Base-by-base conservation (phyloP, 2,797 vertebrate genomes). In the Paguma larvata region DNA sequence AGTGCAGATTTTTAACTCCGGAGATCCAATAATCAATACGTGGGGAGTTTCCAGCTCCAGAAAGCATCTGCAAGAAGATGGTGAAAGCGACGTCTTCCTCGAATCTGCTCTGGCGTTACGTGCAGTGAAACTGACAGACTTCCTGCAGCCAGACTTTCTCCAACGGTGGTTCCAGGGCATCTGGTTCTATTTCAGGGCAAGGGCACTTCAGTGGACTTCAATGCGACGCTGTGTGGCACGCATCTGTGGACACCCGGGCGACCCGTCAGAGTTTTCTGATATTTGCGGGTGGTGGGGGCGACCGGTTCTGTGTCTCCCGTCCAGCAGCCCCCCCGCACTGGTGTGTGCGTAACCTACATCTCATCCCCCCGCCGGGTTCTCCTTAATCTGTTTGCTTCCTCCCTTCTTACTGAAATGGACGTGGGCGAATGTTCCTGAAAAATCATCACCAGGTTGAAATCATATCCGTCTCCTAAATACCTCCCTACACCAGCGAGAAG, bases 141-240 rank as follows among this genome's bases (percentile, higher is more conserved):
- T 59, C 25, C 0, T 21, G 38, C 5, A 2, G 59, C 44, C 63
- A 79, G 27, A 32, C 5, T 30, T 23, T 48, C 14, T 2, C 11
- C 41, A 18, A 2, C 21, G 1, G 0, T 0, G 0, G n/a, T 18
- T 1, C 41, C 48, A 46, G 5, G 0, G 48, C 80, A 25, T 56
- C 79, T 65, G 80, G 34, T 48, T 82, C 44, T 15, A 11, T 48
- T 56, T 86, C 15, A 15, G 63, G 65, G 30, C 18, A 4, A 48
- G 65, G 34, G 38, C n/a, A 65, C 32, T 7, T 14, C 25, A 27
- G 3, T 0, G 18, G 0, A 51, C 3, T 46, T 70, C 11, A 12
- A 4, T 4, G 11, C 0, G 19, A 11, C 8, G 73, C 5, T 46
- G 30, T 18, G 0, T 2, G 23, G 32, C 21, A 2, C 19, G 53